Base-by-base conservation (phyloP, 64 coral and sea anemone species). In the Trachythela sp. region DNA sequence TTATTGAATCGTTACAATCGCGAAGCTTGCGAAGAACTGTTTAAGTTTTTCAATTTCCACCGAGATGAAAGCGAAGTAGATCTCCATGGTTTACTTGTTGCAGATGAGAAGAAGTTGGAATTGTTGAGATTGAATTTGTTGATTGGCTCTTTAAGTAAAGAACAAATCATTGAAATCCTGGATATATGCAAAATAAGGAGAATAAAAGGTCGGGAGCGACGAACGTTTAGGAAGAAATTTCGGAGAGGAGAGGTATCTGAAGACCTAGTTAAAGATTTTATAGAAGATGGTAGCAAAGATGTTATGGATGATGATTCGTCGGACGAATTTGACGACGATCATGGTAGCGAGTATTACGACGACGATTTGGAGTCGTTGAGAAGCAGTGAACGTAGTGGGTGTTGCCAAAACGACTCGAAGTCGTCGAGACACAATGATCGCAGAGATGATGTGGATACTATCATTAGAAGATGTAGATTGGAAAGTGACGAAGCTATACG, bases 401-500 rank as follows among this genome's bases (percentile, higher is more conserved):
- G n/a, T n/a, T n/a, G n/a, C n/a, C n/a, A n/a, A n/a, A n/a, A n/a
- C n/a, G n/a, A n/a, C n/a, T n/a, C n/a, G n/a, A n/a, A n/a, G n/a
- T n/a, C n/a, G n/a, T n/a, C n/a, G n/a, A n/a, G n/a, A n/a, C n/a
- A n/a, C n/a, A n/a, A n/a, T n/a, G n/a, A n/a, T n/a, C n/a, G n/a
- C n/a, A n/a, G n/a, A n/a, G n/a, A n/a, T n/a, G 8, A 85, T 0
- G 77, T 90, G 45, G 35, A 87, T 14, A 36, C 1, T 22, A 77
- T 90, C 0, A 84, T 94, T 15, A 58, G 35, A 29, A 26, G 40
- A 39, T 40, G 58, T 32, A 68, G 88, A 56, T 9, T 60, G 11
- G 77, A 87, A 13, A 89, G 75, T 9, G 86, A 94, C 29, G 92
- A 94, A 84, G 92, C 92, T 3, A 90, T 94, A 20, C 85, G 88